Evolutionary conservation across 2,888 invertebrate genomes (phyloP).

Genomic region (Bembecia ichneumoniformis): DNA sequence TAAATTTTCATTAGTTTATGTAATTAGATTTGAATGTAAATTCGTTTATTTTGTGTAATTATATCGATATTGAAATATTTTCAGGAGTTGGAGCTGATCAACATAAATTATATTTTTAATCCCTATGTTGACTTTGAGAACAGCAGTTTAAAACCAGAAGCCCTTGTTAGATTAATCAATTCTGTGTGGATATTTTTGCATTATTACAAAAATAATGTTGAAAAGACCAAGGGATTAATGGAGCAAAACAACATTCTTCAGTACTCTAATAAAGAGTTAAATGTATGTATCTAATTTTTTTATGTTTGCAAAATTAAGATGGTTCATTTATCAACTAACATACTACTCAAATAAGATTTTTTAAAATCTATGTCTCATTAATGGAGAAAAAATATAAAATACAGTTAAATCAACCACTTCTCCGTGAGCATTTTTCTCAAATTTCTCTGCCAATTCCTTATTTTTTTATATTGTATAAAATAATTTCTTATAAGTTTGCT

Average conservation of each 20-base stretch:
- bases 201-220: slow-evolving; percentile 37
- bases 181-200: slow-evolving; percentile 49
- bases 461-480: too few species aligned
- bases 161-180: slow-evolving; percentile 52
- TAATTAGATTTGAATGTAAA: too few species aligned
- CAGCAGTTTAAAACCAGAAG: slow-evolving; percentile 30
- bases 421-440: too few species aligned
- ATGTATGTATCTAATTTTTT: slow-evolving; percentile 30
- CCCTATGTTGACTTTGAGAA: slow-evolving; percentile 44
- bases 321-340: too few species aligned
- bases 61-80: slow-evolving; percentile 8
- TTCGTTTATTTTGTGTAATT: too few species aligned
- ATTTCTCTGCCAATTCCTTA: too few species aligned
- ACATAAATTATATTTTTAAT: slow-evolving; percentile 53
- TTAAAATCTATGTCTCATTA: too few species aligned
- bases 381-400: too few species aligned
- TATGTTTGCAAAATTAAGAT: too few species aligned
- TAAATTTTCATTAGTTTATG: slow-evolving; percentile 13
- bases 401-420: too few species aligned
- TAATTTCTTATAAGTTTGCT: too few species aligned
- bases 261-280: slow-evolving; percentile 49
- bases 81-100: slow-evolving; percentile 51
- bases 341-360: too few species aligned
- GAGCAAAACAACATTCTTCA: slow-evolving; percentile 53
- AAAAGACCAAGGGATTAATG: slow-evolving; percentile 35